Evolutionary conservation across 2,113 vertebrate genomes (phyloP), one percentile per base, ranked within the genome.

Genomic region (Hippocampus guttulatus): DNA sequence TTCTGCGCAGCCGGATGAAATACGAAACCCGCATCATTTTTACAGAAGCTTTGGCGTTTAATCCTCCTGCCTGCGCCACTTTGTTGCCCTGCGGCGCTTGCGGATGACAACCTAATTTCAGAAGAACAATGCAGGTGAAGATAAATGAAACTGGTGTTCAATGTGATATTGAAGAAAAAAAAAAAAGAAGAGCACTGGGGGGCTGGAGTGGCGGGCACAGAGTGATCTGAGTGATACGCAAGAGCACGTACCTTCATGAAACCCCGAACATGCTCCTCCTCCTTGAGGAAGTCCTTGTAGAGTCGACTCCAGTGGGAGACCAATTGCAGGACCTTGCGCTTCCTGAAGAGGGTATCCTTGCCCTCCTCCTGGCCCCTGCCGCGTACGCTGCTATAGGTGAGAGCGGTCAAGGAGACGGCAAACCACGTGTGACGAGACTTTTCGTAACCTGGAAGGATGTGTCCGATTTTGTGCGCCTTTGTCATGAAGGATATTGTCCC

Each of bases 221-320:
- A 12, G 54, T 57, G 54, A 57, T 57, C 33, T 6, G 11, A 12
- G 54, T 57, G 54, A 57, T 57, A 57, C 23, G 10, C 23, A 60
- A 12, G 57, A 60, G 25, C 25, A 25, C 15, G 38, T 91, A 98
- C 97, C 96, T 98, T 98, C 88, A 99, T 94, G 85, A 99, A 98
- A 70, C 95, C 91, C 84, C 98, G 96, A 78, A 97, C 92, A 61
- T 97, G 94, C 51, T 99, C 96, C 82, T 99, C 97, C 81, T 98
- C 96, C 0, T 95, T 94, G 47, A 97, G 90, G 92, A 97, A 96
- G 89, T 98, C 95, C 86, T 95, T 98, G 90, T 98, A 97, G 20
- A 99, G 95, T 30, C 93, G 85, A 81, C 94, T 96, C 97, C 97
- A 99, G 78, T 98, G 96, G 55, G 97, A 96, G 55, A 98, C 96